Conservation (phyloP, 2,888 invertebrate genomes). For the Melipona bicolor region DNA sequence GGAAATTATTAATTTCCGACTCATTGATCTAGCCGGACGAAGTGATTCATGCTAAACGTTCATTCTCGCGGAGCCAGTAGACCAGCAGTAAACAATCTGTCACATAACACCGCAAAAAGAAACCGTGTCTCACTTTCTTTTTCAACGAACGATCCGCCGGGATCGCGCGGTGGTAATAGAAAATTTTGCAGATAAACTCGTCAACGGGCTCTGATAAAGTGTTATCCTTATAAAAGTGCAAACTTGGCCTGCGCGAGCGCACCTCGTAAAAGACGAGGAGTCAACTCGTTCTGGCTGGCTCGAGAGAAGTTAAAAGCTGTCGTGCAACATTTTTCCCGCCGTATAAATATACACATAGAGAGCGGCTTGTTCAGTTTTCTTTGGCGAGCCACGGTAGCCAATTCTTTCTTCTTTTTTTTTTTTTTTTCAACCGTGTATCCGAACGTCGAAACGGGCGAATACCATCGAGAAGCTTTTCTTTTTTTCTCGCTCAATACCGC, state of each 20-base stretch:
- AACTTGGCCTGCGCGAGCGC: conserved; percentile 39
- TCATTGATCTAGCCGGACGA: background rate
- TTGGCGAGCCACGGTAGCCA: conserved; percentile 6
- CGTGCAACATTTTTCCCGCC: conserved; percentile 50
- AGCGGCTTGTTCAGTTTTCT: conserved; percentile 40
- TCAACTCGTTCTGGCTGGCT: conserved; percentile 39
- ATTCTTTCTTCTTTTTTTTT: conserved; percentile 3
- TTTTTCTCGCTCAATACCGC: conserved; percentile 7
- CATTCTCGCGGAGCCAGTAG: background rate
- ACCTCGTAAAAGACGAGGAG: conserved; percentile 51
- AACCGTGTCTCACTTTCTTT: conserved; percentile 8
- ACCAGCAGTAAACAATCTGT: background rate
- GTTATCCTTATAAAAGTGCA: conserved; percentile 49
- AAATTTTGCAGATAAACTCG: conserved; percentile 41
- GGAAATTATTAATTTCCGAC: background rate
- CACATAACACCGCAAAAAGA: conserved; percentile 8
- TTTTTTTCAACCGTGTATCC: background rate
- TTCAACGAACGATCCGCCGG: no score
- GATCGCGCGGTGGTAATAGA: background rate
- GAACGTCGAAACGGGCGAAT: conserved; percentile 1
- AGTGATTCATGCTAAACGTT: conserved; percentile 1
- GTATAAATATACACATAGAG: conserved; percentile 32
- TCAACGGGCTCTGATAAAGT: conserved; percentile 46
- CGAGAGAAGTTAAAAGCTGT: conserved; percentile 45
- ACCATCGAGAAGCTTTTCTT: conserved; percentile 16